Base-by-base conservation (phyloP, 2,888 invertebrate genomes). In the Metopia argyrocephala region DNA sequence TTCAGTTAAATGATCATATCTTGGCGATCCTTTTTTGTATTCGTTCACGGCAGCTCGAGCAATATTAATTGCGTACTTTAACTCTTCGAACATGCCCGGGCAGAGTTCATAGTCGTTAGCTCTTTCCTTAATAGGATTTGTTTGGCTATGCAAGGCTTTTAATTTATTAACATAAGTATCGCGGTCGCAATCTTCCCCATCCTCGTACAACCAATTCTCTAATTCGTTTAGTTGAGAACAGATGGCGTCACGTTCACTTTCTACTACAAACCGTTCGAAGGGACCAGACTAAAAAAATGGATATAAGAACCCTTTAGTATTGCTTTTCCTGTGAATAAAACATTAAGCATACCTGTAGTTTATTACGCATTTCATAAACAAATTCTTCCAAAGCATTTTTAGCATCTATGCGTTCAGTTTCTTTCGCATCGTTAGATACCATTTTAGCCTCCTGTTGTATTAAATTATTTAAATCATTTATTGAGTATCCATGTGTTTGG, bases 371-470 rank as follows among this genome's bases (percentile, higher is more conserved):
- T 86, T 98, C 98, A 89, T 99, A 99, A 31, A 99, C 97, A 88
- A 98, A 99, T 91, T 99, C 99, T 90, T 99, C 99, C 0, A 99
- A 93, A 3, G 98, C 96, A 91, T 99, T 99, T 87, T 98, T 96
- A 1, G 97, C 97, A 90, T 99, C 98, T 5, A 96, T 95, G 62
- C 98, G 94, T 89, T 98, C 97, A 86, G 97, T 98, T 91, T 99
- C 99, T 88, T 96, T 95, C 79, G 94, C 93, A 90, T 99, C 99
- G 85, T 95, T 95, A 70, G 93, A 93, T 86, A 95, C 93, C 95
- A 96, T 95, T 90, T 94, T 94, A 79, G 93, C 94, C 93, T 97
- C 97, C 88, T 94, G 94, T 88, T 98, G 97, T 83, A 94, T 91
- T 73, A 94, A 94, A 57, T 91, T 91, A 87, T 96, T 94, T 56